These are phyloP conservation scores for Drosophila kikkawai DNA, from an alignment of 1,140 invertebrate genomes.

Conservation along the genomic window DNA sequence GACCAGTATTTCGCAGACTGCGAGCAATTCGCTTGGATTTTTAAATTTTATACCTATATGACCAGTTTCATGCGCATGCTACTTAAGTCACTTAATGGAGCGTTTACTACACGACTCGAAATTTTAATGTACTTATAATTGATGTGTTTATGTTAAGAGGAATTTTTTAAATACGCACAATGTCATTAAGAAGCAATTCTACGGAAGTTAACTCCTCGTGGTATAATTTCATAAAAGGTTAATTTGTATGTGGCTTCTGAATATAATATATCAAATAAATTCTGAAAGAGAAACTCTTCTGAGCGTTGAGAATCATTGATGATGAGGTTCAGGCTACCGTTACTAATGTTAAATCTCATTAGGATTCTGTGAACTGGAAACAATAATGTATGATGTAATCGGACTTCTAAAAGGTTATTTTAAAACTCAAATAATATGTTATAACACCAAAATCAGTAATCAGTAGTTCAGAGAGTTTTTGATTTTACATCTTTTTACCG, in stretches of 20 bases:
- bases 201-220: constrained; percentile 2
- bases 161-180: constrained; percentile 36
- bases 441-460: neutral
- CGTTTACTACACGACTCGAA: constrained; percentile 50
- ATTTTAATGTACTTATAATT: constrained; percentile 50
- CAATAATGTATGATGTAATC: constrained; percentile 1
- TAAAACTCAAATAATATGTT: neutral
- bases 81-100: constrained; percentile 70
- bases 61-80: constrained; percentile 19
- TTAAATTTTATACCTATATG: constrained; percentile 27
- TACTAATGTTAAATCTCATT: constrained; percentile 10
- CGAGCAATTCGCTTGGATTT: constrained; percentile 10
- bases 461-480: neutral
- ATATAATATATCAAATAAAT: neutral
- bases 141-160: constrained; percentile 26
- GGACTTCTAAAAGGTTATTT: neutral
- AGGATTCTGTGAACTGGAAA: constrained; percentile 6
- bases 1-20: constrained; percentile 30
- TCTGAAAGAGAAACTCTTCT: neutral
- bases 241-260: neutral
- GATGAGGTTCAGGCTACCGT: neutral
- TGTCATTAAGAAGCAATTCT: constrained; percentile 42
- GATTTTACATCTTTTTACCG: too few relatives aligned
- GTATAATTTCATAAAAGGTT: neutral
- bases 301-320: neutral